These are phyloP conservation scores for Xenops minutus DNA, from an alignment of 2,797 vertebrate genomes.

Conservation along the genomic window DNA sequence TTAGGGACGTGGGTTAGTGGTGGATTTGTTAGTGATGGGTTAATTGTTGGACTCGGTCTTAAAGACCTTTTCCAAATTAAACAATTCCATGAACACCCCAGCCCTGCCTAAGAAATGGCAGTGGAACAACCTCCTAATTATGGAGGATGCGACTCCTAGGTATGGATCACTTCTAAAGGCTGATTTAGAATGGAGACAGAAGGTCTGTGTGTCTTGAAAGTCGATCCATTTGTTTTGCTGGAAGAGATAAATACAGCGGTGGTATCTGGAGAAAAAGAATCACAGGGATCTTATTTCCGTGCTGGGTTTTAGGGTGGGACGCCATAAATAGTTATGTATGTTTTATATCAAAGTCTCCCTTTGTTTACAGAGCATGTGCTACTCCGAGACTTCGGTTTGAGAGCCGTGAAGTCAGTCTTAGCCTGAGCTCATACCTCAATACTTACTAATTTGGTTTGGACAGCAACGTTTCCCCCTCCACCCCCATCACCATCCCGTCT, in stretches of 20 bases:
- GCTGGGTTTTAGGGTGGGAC: neutral
- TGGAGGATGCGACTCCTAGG: neutral
- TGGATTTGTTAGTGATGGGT: neutral
- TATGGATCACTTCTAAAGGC: neutral
- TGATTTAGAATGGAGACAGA: constrained; percentile 22
- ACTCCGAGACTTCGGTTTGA: neutral
- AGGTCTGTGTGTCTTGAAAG: constrained; percentile 26
- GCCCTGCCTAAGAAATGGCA: neutral
- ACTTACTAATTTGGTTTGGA: constrained; percentile 27
- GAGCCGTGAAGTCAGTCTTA: neutral
- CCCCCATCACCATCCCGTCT: neutral
- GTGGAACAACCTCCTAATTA: neutral
- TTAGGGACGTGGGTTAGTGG: neutral
- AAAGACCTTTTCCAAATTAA: neutral
- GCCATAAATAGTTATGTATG: constrained; percentile 30
- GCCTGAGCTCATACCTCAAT: constrained; percentile 16
- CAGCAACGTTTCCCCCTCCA: neutral
- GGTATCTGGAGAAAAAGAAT: neutral
- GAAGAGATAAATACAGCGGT: constrained; percentile 38
- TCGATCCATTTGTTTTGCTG: constrained; percentile 34
- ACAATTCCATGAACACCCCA: neutral
- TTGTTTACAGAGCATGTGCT: constrained; percentile 12
- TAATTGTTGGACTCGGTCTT: neutral
- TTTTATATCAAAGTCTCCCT: constrained; percentile 48
- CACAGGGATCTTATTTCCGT: neutral